phyloP scores from a whole-genome alignment of 2,888 invertebrate species.

The Muschampia plurimacula region DNA sequence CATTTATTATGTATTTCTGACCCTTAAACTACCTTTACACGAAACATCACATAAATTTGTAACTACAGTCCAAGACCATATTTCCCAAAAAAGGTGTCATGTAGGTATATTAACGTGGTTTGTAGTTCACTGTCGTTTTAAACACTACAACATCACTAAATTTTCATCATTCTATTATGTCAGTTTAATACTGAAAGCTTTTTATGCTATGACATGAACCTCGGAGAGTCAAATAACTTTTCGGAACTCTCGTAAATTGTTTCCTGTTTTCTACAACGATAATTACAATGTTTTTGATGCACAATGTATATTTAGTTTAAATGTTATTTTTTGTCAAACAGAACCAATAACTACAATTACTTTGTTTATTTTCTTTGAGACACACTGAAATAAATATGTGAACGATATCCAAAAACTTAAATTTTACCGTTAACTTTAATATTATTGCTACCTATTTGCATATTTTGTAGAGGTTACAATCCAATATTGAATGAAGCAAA shows the following conservation, averaged over 20 bases:
- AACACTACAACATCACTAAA: constrained; percentile 20
- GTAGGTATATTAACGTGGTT: constrained; percentile 26
- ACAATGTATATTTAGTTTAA: neutral
- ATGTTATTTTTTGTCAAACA: too few species aligned
- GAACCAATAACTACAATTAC: too few species aligned
- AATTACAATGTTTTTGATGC: constrained; percentile 22
- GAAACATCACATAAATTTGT: too few species aligned
- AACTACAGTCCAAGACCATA: too few species aligned
- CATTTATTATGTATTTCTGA: too few species aligned
- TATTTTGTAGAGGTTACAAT: neutral
- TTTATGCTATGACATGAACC: constrained; percentile 27
- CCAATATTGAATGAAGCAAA: neutral
- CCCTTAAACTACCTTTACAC: too few species aligned
- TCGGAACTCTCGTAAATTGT: constrained; percentile 29
- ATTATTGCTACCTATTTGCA: neutral
- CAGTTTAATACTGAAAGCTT: constrained; percentile 33
- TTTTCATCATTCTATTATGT: constrained; percentile 26
- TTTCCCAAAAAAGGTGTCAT: constrained; percentile 27
- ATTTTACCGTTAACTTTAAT: neutral
- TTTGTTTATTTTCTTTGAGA: too few species aligned
- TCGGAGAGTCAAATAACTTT: constrained; percentile 26
- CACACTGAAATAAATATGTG: too few species aligned
- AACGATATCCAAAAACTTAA: neutral
- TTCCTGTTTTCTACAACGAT: constrained; percentile 4
- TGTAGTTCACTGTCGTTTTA: constrained; percentile 25